Evolutionary conservation across 2,113 vertebrate species (phyloP).

Genomic region (Leiothrix lutea): DNA sequence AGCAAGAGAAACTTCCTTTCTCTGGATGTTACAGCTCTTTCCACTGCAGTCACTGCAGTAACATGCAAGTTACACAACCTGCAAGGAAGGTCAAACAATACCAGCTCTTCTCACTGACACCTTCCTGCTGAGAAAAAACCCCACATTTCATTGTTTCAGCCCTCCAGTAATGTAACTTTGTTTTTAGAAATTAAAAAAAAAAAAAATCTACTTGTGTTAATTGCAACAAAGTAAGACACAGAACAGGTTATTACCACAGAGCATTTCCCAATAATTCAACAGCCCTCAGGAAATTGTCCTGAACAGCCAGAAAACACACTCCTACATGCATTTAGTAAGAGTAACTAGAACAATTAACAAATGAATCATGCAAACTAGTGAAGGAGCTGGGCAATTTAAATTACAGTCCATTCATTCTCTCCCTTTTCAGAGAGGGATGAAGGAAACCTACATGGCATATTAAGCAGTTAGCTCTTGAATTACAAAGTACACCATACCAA

Average conservation of each 20-base stretch:
- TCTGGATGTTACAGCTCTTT: background rate
- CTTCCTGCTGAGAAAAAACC: background rate
- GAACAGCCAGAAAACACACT: background rate
- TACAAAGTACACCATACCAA: background rate
- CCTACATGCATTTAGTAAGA: background rate
- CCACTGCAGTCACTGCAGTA: background rate
- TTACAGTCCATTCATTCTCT: background rate
- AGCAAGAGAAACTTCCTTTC: background rate
- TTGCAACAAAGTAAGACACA: background rate
- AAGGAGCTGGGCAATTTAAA: background rate
- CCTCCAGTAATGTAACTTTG: background rate
- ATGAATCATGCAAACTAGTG: background rate
- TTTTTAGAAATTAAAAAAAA: background rate
- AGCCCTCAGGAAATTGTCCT: background rate
- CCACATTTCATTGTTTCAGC: background rate
- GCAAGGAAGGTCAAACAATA: background rate
- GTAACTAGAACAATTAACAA: background rate
- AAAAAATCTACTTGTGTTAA: background rate
- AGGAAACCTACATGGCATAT: background rate
- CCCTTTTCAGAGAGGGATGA: background rate
- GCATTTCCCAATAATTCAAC: background rate
- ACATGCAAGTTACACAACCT: background rate
- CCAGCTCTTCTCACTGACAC: background rate
- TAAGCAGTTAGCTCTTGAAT: constrained; percentile 1
- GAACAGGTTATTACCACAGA: background rate